Conservation (phyloP, 2,113 vertebrate genomes). For the Dicerorhinus sumatrensis region DNA sequence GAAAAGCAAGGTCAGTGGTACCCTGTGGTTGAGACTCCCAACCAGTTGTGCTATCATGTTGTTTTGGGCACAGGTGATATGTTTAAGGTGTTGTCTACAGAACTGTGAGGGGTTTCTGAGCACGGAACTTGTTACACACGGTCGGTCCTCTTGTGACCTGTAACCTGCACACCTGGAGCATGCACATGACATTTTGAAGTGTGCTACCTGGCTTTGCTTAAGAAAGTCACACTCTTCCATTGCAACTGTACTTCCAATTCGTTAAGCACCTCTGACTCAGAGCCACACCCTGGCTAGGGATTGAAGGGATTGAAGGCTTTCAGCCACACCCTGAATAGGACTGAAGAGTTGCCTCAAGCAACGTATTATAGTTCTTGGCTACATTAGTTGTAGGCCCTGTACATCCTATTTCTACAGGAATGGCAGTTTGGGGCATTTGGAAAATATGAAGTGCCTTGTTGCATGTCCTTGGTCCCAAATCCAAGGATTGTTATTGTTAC, state of each 20-base stretch:
- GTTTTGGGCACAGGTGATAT: neutral
- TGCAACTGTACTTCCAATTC: neutral
- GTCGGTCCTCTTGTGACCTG: neutral
- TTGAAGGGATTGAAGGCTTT: neutral
- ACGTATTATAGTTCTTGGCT: neutral
- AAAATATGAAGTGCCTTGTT: slow-evolving; percentile 20
- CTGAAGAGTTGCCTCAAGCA: neutral
- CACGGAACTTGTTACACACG: neutral
- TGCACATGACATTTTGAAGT: neutral
- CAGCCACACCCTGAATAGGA: neutral
- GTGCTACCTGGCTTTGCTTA: neutral
- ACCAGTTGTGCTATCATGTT: neutral
- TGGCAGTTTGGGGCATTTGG: neutral
- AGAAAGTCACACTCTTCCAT: neutral
- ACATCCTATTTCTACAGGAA: neutral
- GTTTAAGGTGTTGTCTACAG: neutral
- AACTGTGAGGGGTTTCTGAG: neutral
- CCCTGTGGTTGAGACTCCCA: neutral
- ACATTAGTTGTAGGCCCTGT: neutral
- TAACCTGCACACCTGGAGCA: neutral
- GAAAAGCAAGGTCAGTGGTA: neutral
- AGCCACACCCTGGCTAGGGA: neutral
- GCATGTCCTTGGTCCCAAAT: slow-evolving; percentile 46
- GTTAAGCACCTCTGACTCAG: neutral
- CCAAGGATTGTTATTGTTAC: slow-evolving; percentile 23